Percentiles rank a stretch among this genome's conserved stretches.
These are phyloP conservation scores for Alces alces DNA, from an alignment of 2,113 vertebrate species.

Conservation along the genomic window DNA sequence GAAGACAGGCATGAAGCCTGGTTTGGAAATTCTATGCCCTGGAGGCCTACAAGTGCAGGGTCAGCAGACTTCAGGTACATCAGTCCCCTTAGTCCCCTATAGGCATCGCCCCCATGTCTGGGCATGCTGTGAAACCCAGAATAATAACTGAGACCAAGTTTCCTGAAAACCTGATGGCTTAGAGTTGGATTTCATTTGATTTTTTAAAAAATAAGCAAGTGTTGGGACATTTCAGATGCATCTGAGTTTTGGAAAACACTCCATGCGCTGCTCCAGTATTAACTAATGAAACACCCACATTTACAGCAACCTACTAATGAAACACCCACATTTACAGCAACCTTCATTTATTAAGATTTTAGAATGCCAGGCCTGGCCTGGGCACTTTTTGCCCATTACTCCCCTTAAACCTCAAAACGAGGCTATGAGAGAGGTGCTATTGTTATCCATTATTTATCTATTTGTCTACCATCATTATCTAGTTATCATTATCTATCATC, in stretches of 20 bases:
- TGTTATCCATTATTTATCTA: neutral
- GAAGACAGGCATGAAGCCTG: neutral
- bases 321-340: neutral
- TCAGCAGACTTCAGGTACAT: too few relatives aligned
- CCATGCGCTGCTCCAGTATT: neutral
- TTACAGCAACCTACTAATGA: neutral
- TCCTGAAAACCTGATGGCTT: neutral
- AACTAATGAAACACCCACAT: neutral
- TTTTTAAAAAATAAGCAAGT: neutral
- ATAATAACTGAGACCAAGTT: neutral
- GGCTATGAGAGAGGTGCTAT: neutral
- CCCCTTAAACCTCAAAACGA: neutral
- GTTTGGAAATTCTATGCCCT: neutral
- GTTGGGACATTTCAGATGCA: neutral
- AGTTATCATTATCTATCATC: neutral
- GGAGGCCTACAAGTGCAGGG: neutral
- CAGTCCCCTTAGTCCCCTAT: rapidly evolving
- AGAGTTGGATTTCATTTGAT: neutral
- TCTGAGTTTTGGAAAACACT: neutral
- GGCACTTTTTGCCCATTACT: neutral
- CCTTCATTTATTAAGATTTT: neutral
- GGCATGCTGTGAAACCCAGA: neutral
- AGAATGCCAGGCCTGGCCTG: neutral
- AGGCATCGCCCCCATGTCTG: neutral
- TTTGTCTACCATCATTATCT: neutral